Evolutionary conservation across 2,113 vertebrate genomes (phyloP), one percentile per base, ranked within the genome.

Genomic region (Physeter macrocephalus): DNA sequence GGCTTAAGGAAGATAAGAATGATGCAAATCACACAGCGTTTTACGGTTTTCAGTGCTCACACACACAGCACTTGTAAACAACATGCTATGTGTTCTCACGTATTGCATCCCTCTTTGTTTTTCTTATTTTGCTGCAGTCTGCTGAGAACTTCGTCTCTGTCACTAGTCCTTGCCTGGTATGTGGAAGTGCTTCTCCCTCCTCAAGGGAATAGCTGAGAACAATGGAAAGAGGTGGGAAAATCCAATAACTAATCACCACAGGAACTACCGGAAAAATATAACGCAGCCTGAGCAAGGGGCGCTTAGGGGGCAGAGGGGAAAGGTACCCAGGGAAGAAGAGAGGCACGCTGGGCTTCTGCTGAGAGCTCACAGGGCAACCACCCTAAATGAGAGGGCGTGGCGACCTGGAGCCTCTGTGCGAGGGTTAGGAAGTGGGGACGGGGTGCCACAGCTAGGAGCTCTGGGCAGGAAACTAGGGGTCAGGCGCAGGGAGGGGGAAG

Each of bases 11-110:
- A 81, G 81, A 25, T 3, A 23, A 62, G 59, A 43, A 8, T 0
- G 1, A 31, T 1, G 3, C 4, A 25, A 21, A 49, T 39, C 10
- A 62, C 36, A 9, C 1, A 8, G 43, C 6, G 13, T 2, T 27
- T 4, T 18, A 36, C 1, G 8, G 57, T 29, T 82, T 41, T 41
- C 20, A 31, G 57, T 4, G 27, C 17, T 18, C 69, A 13, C 23
- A 34, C 9, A 36, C 12, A 23, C 0, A 4, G 7, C 29, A 25
- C 57, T 57, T 46, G 12, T 3, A 36, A 66, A 39, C 41, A 43
- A 36, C 17, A 67, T 1, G 2, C 3, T 41, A 1, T 1, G 8
- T 6, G 3, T 34, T 64, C 71, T 46, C 43, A 11, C 7, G 11
- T 1, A 11, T 2, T 21, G 71, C 43, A 41, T 1, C 49, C 34